Evolutionary conservation across 2,113 vertebrate genomes (phyloP).

Genomic region (Strix uralensis): DNA sequence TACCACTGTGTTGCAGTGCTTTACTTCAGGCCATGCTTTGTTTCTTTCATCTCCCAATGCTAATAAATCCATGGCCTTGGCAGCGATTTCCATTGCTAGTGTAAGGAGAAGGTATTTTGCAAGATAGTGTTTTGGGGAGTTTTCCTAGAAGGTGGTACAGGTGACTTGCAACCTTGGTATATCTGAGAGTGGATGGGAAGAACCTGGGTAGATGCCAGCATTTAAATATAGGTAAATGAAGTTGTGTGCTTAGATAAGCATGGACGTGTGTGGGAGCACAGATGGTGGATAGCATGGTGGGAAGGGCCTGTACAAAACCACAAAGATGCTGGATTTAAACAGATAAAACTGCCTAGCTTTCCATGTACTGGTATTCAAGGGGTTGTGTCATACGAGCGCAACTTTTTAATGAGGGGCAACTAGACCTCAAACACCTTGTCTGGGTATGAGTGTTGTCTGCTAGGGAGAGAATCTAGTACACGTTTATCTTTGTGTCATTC

Average conservation of each 20-base stretch:
- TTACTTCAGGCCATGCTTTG: neutral
- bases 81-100: neutral
- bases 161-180: neutral
- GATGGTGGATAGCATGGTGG: neutral
- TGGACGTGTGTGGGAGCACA: neutral
- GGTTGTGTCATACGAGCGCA: neutral
- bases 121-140: neutral
- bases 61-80: neutral
- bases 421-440: neutral
- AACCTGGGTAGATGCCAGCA: neutral
- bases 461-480: neutral
- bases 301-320: neutral
- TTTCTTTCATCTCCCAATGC: neutral
- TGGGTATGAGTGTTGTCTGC: neutral
- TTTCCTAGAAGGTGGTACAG: neutral
- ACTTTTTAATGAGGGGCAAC: neutral
- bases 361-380: neutral
- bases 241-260: rapidly evolving
- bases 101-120: neutral
- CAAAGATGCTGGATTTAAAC: neutral
- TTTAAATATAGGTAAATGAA: neutral
- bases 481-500: neutral
- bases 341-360: neutral
- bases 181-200: neutral
- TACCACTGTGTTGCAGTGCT: neutral